Evolutionary conservation across 2,797 vertebrate species (phyloP).

Genomic region (Pangasius djambal): DNA sequence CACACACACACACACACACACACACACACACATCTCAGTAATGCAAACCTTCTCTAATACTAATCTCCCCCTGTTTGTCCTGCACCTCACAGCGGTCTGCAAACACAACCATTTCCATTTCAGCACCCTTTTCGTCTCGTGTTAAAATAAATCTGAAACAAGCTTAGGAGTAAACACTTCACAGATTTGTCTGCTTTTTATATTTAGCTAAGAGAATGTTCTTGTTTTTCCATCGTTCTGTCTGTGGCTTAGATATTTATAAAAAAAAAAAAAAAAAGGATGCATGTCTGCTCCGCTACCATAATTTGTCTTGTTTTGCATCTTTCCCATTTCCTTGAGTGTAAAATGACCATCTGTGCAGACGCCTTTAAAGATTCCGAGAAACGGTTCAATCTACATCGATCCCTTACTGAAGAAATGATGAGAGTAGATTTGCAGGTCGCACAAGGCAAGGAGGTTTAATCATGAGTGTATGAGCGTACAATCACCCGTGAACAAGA

Average conservation of each 20-base stretch:
- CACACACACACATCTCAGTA: neutral
- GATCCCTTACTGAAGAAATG: neutral
- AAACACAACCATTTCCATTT: constrained; percentile 22
- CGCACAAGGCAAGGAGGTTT: neutral
- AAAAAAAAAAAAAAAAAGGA: constrained; percentile 58
- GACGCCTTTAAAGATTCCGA: constrained; percentile 46
- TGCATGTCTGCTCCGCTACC: constrained; percentile 65
- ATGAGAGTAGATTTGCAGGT: neutral
- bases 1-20: constrained; percentile 9
- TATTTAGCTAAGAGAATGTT: constrained; percentile 72
- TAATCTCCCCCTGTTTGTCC: constrained; percentile 22
- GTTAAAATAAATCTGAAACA: constrained; percentile 26
- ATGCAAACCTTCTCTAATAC: neutral
- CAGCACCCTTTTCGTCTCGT: neutral
- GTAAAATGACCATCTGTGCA: constrained; percentile 67
- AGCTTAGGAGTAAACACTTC: constrained; percentile 51
- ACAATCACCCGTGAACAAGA: neutral
- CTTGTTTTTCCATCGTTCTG: constrained; percentile 64
- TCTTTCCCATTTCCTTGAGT: constrained; percentile 63
- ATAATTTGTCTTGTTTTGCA: constrained; percentile 67
- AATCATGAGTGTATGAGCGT: neutral
- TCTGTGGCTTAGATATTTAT: constrained; percentile 74
- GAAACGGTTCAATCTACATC: constrained; percentile 15
- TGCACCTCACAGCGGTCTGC: constrained; percentile 31
- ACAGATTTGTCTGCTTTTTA: constrained; percentile 60